Percentiles rank a stretch among this genome's conserved stretches.
These are phyloP conservation scores for Aphelinus certus DNA, from an alignment of 1,140 invertebrate species.

Conservation along the genomic window DNA sequence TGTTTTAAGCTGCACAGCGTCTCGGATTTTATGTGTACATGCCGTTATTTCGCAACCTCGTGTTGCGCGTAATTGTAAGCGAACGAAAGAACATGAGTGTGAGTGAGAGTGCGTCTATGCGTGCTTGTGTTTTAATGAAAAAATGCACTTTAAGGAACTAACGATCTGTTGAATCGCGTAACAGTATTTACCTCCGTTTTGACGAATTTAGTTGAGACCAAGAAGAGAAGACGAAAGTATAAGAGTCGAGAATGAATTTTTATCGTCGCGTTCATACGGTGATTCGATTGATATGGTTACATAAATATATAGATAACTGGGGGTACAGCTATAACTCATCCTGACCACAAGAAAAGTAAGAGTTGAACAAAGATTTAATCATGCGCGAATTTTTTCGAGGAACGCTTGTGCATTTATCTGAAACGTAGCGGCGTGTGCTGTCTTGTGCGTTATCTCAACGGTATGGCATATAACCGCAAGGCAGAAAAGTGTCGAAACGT, in stretches of 20 bases:
- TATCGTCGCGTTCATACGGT: constrained; percentile 15
- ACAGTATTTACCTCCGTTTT: constrained; percentile 24
- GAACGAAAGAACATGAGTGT: neutral
- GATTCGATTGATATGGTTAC: constrained; percentile 1
- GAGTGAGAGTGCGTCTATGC: neutral
- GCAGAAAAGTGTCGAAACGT: neutral
- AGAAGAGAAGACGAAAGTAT: neutral
- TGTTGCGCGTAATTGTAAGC: too few relatives aligned
- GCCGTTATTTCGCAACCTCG: neutral
- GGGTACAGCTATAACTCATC: constrained; percentile 12
- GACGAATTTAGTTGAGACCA: constrained; percentile 16
- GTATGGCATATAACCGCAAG: neutral
- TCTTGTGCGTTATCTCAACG: constrained; percentile 13
- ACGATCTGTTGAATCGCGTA: constrained; percentile 30
- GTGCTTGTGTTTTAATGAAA: neutral
- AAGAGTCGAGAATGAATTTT: constrained; percentile 18
- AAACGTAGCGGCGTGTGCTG: constrained; percentile 31
- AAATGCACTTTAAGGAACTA: neutral
- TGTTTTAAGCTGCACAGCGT: neutral
- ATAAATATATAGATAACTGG: constrained; percentile 13
- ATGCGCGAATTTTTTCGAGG: neutral
- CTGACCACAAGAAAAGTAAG: neutral
- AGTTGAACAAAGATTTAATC: neutral
- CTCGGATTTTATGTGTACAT: neutral
- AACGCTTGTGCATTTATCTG: constrained; percentile 24